These are phyloP conservation scores for Mesocentrotus franciscanus DNA, from an alignment of 53 echinoderm and acorn worm genomes.

Conservation along the genomic window DNA sequence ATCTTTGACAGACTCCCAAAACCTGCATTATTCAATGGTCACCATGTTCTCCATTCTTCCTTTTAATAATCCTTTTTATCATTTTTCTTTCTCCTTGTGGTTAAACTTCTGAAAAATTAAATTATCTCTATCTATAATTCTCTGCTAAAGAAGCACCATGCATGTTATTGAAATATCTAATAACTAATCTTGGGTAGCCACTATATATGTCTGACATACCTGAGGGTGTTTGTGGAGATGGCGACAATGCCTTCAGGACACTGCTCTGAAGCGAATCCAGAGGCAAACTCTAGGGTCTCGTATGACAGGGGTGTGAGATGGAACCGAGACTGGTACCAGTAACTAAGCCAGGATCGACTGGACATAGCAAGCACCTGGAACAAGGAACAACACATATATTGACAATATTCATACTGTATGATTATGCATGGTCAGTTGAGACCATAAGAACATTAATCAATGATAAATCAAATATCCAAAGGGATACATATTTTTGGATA, in stretches of 20 bases:
- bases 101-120: too few species aligned
- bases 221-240: slow-evolving; percentile 97
- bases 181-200: not conserved
- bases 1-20: too few species aligned
- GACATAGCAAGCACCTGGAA: slow-evolving; percentile 99
- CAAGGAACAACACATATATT: not conserved
- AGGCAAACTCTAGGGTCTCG: slow-evolving; percentile 96
- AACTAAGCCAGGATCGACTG: slow-evolving; percentile 96
- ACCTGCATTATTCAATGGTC: too few species aligned
- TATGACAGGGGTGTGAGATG: slow-evolving; percentile 97
- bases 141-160: too few species aligned
- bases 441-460: not conserved
- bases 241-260: slow-evolving; percentile 99
- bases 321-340: slow-evolving; percentile 99
- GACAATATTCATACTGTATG: not conserved
- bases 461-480: not conserved
- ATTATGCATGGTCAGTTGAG: not conserved
- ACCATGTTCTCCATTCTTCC: too few species aligned
- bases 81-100: too few species aligned
- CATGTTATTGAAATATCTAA: too few species aligned
- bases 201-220: slow-evolving; percentile 63
- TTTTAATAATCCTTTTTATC: too few species aligned
- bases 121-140: too few species aligned
- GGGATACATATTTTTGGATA: too few species aligned
- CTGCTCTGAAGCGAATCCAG: slow-evolving; percentile 97